phyloP scores from a whole-genome alignment of 2,888 invertebrate genomes.

The Camptogramma bilineatum region DNA sequence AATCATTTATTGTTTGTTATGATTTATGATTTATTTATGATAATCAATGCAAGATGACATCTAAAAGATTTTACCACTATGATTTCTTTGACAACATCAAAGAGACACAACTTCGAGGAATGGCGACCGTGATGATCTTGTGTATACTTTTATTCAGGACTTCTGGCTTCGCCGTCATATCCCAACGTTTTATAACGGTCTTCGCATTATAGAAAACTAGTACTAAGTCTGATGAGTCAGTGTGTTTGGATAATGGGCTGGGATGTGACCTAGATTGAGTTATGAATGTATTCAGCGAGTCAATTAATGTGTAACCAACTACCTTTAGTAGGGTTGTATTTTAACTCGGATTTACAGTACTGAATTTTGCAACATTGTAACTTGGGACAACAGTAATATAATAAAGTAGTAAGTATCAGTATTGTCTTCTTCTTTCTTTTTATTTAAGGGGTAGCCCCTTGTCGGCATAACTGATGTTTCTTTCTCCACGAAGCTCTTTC shows the following conservation, averaged over 20 bases:
- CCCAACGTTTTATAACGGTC: neutral
- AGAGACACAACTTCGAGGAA: no score
- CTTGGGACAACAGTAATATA: neutral
- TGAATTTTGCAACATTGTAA: neutral
- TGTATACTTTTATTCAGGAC: neutral
- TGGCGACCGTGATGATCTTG: no score
- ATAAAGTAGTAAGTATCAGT: no score
- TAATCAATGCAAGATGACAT: no score
- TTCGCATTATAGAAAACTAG: neutral
- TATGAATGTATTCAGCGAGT: constrained; percentile 16
- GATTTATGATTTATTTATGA: no score
- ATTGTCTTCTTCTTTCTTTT: no score
- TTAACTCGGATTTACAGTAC: neutral
- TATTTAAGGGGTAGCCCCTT: no score
- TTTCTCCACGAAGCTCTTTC: no score
- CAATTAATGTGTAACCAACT: constrained; percentile 16
- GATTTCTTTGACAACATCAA: no score
- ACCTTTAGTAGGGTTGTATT: neutral
- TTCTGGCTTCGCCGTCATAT: neutral
- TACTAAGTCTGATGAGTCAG: constrained; percentile 33
- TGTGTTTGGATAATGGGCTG: constrained; percentile 32
- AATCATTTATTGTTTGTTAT: no score
- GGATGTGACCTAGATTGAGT: constrained; percentile 27
- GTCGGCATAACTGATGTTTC: no score
- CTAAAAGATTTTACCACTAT: no score